Base-by-base conservation (phyloP, 2,888 invertebrate genomes). In the Papilio gigon region DNA sequence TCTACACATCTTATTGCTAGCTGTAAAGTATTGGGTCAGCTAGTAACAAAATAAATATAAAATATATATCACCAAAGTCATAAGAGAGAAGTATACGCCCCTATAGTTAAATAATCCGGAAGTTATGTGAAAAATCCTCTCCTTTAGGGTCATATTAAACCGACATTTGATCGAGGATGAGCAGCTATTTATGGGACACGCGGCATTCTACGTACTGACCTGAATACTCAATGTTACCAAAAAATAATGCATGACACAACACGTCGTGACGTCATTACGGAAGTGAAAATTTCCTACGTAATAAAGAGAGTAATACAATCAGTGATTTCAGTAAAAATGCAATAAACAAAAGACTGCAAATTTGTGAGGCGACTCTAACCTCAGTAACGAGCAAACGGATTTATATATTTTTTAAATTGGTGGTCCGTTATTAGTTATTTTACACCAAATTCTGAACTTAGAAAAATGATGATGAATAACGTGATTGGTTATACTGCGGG, bases 51-150 rank as follows among this genome's bases (percentile, higher is more conserved):
- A n/a, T 27, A 53, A 53, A 50, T 53, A 30, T 9, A 12, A 27
- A 50, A 50, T 27, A 50, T n/a, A 6, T 30, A 30, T 53, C 53
- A 53, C n/a, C 27, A 30, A 8, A 30, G 12, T 53, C 30, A 53
- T 65, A 40, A 56, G 64, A 40, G 20, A 65, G 64, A 56, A 12
- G 40, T 37, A 56, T 65, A 56, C 12, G 27, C 53, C 56, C 64
- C 56, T 65, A 65, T 17, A 56, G 64, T 65, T 53, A 59, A 65
- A 65, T 65, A 59, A 35, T 44, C 58, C 86, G 87, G 89, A 90
- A 89, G 89, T 90, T 87, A 90, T 86, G 88, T 90, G 90, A 90
- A 89, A 91, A 91, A 90, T 88, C 88, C 56, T 64, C 56, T 58
- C 58, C 58, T 33, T 65, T 65, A 65, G 65, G 59, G 44, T 59